Base-by-base conservation (phyloP, 2,797 vertebrate genomes). In the Heterohyrax brucei region DNA sequence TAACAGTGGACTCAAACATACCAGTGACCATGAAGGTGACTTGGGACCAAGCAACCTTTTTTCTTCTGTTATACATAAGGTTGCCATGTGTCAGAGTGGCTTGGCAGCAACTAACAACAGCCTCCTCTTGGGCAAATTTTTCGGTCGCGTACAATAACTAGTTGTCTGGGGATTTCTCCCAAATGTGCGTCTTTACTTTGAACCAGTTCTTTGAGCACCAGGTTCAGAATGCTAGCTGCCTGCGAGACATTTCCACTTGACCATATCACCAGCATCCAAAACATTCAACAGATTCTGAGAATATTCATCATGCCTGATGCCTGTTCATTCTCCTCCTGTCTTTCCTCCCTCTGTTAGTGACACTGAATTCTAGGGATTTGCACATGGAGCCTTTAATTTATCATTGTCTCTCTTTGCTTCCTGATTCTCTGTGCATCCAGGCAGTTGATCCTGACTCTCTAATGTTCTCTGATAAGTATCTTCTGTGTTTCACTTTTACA, bases 401-500 rank as follows among this genome's bases (percentile, higher is more conserved):
- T 78, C 24, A 24, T 26, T 30, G 68, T 53, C 26, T 87, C 21
- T 95, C 82, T 81, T 46, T 1, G 6, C 56, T 46, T 85, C 75
- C 72, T 80, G 44, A 39, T 89, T 88, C 24, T 95, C 14, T 91
- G 22, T 92, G 9, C 8, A 16, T 68, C 44, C 21, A 64, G 56
- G 66, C 16, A 28, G 12, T 28, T 81, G 53, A 53, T 87, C 92
- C 76, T 77, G 82, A 85, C 56, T 80, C 46, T 86, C 1, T 19
- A 46, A 64, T 70, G 48, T 91, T 56, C 72, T 88, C 66, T 81
- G n/a, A 62, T 56, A 50, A 70, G 0, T 77, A 44, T 76, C 66
- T 81, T 91, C 26, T 77, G 61, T 79, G 3, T 96, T 96, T 92
- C 22, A 64, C 26, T 86, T 82, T 81, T 76, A 30, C 30, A 56